Base-by-base conservation (phyloP, 2,888 invertebrate genomes). In the Ernsta delagoae region DNA sequence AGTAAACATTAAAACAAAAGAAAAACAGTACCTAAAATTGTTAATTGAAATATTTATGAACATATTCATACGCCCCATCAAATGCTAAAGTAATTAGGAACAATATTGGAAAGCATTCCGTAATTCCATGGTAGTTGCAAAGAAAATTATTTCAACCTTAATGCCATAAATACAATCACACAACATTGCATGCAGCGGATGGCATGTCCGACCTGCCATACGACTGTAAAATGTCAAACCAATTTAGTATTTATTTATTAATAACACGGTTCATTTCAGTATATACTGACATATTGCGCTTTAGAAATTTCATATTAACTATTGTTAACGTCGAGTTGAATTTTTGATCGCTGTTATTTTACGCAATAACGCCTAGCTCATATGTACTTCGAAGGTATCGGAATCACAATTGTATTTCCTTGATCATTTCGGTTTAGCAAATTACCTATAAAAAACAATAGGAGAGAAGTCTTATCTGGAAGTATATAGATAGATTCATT, bases 121-220 rank as follows among this genome's bases (percentile, higher is more conserved):
- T 59, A 50, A 5, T 65, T 59, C 59, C 65, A 16, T 59, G 57
- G 36, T 16, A 50, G 41, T 39, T 24, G 36, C 66, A 54, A 61
- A 61, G 60, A 67, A 67, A 66, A 65, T 67, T 45, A 66, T 61
- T 54, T 39, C 45, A 67, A 54, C 67, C 61, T 36, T 60, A 67
- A 54, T 67, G 36, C 67, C 67, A 43, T 67, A 67, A 67, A 67
- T 67, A 67, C 45, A 56, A 67, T 67, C 67, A 67, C 67, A 67
- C 67, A 56, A 67, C 54, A 45, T 67, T 56, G 67, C 67, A 67
- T 67, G 67, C 61, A n/a, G 50, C 43, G 43, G 7, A 12, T 24
- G 57, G 39, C 59, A 34, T 66, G 54, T 34, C 41, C 41, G 43
- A 57, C 34, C 34, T 45, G 56, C 16, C 56, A n/a, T 61, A 67